These are phyloP conservation scores for Notothenia rossii DNA, from an alignment of 2,113 vertebrate species.

Conservation along the genomic window DNA sequence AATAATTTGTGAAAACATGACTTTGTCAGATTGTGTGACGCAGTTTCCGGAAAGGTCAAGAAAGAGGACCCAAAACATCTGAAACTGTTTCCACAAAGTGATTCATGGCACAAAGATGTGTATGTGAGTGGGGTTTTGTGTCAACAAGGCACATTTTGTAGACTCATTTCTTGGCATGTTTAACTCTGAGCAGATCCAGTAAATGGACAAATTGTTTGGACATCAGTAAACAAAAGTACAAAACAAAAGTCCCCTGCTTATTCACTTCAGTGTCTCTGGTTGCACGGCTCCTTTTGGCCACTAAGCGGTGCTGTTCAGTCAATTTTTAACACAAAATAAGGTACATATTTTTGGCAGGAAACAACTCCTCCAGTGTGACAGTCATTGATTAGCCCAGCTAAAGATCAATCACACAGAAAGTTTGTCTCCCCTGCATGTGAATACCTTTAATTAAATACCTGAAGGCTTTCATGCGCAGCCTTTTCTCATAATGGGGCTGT, in stretches of 20 bases:
- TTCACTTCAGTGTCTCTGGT: background rate
- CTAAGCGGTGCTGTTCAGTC: conserved; percentile 25
- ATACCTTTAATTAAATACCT: conserved; percentile 4
- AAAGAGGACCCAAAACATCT: background rate
- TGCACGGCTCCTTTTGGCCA: conserved; percentile 23
- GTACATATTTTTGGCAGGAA: background rate
- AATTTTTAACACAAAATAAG: background rate
- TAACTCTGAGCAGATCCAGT: conserved; percentile 42
- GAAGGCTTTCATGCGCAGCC: conserved; percentile 19
- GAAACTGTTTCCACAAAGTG: conserved; percentile 1
- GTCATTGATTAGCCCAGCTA: conserved; percentile 49
- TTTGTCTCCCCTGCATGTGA: conserved; percentile 3
- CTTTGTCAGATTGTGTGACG: conserved; percentile 20
- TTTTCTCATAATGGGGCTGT: conserved; percentile 10
- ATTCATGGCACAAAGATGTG: conserved; percentile 16
- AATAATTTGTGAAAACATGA: conserved; percentile 25
- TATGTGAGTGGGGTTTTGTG: conserved; percentile 65
- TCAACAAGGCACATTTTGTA: conserved; percentile 86
- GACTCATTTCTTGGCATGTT: conserved; percentile 54
- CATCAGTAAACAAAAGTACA: conserved; percentile 52
- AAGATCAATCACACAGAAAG: conserved; percentile 42
- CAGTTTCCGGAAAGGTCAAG: conserved; percentile 4
- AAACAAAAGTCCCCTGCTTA: background rate
- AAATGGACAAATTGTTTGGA: conserved; percentile 40
- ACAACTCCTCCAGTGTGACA: conserved; percentile 10